Base-by-base conservation (phyloP, 1,140 invertebrate species). In the Sarcophaga peregrina region DNA sequence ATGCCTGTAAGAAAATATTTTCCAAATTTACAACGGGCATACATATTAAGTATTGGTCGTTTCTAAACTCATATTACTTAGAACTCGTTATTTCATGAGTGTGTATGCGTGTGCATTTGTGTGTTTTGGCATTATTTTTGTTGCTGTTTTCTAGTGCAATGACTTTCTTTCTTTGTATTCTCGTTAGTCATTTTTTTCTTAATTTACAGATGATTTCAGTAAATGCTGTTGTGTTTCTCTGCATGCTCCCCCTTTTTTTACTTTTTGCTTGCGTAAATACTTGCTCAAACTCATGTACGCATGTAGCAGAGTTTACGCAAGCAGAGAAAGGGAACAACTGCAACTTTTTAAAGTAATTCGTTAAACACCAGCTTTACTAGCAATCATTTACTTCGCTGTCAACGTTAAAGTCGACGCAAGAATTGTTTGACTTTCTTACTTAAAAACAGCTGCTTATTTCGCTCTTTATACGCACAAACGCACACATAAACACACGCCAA, bases 371-470 rank as follows among this genome's bases (percentile, higher is more conserved):
- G 13, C 50, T 13, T 52, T 13, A 52, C 50, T 10, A 13, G 13
- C 13, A 52, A 52, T 10, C 50, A 15, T 58, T 13, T 37, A 37
- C 25, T 37, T 1, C 54, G 15, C 54, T 58, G 54, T n/a, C 15
- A 58, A n/a, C 54, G 25, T 37, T 6, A n/a, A 58, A 58, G 54
- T n/a, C 15, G 54, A 13, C 15, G 54, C 54, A 58, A 13, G 0
- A 58, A 8, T 58, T 58, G 54, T 58, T n/a, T 58, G 54, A n/a
- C 15, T 58, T 58, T 58, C 54, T 58, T 58, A 58, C 3, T 68
- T 20, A 68, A 68, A 68, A 68, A 68, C 62, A 68, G 62, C 62
- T 68, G 62, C 62, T 68, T 20, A 68, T 20, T 68, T n/a, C 9
- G n/a, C 20, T 8, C 58, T 62, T 62, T 20, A 68, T 20, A 68